A percentile compares a stretch with the other conserved stretches of the same genome.
Evolutionary conservation across 2,888 invertebrate species (phyloP).

Genomic region (Schizotus pectinicornis): DNA sequence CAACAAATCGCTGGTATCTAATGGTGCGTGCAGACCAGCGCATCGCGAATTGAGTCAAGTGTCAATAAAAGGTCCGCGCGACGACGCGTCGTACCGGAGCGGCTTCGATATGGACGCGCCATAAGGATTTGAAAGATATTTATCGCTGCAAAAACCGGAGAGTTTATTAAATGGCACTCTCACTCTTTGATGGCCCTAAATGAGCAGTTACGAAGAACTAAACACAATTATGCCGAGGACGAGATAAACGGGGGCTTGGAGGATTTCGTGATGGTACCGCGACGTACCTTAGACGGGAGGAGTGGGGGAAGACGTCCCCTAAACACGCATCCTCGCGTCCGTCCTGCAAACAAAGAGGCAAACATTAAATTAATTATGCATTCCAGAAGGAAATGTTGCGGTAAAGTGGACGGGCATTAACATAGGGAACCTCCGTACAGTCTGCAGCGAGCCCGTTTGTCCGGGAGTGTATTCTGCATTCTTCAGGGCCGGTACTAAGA

Average conservation of each 20-base stretch:
- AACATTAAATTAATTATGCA: conserved; percentile 10
- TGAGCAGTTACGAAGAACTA: conserved; percentile 4
- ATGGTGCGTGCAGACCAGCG: no score
- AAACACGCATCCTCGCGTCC: conserved; percentile 5
- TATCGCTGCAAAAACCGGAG: no score
- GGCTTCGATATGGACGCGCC: no score
- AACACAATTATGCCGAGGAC: conserved; percentile 24
- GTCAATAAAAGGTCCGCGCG: no score
- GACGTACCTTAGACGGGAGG: conserved; percentile 14
- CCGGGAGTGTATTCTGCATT: conserved; percentile 49
- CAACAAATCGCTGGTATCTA: no score
- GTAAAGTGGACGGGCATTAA: conserved; percentile 14
- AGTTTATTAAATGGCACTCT: no score
- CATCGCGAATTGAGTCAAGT: no score
- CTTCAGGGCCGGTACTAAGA: conserved; percentile 47
- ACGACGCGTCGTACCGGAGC: no score
- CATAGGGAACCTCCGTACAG: conserved; percentile 25
- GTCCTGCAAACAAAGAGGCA: conserved; percentile 15
- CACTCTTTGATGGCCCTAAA: no score
- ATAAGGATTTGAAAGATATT: no score
- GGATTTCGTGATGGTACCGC: conserved; percentile 26
- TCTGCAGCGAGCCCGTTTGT: conserved; percentile 4
- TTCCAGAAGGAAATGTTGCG: neutral
- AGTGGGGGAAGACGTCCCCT: conserved; percentile 1
- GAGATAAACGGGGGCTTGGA: conserved; percentile 22